Conservation (phyloP, 2,888 invertebrate genomes). For the Zhengitettix transpicula region DNA sequence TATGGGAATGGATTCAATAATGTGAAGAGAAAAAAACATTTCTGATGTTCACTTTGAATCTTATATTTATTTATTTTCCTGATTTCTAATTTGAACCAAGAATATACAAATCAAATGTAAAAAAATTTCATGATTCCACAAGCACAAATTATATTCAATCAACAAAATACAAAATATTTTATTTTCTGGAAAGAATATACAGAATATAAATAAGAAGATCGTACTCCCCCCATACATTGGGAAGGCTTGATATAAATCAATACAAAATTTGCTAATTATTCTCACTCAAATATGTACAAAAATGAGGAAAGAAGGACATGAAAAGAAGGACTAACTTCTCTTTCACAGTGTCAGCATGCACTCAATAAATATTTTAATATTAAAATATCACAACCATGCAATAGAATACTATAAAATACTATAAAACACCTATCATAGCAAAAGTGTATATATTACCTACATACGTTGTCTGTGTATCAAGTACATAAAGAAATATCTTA, state of each 20-base stretch:
- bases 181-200: constrained; percentile 14
- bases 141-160: constrained; percentile 26
- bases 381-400: constrained; percentile 13
- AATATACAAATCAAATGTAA: constrained; percentile 16
- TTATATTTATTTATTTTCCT: constrained; percentile 10
- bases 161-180: constrained; percentile 14
- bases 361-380: constrained; percentile 6
- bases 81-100: constrained; percentile 8
- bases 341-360: constrained; percentile 1
- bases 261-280: constrained; percentile 7
- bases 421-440: neutral
- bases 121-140: constrained; percentile 20
- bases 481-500: neutral
- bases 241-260: constrained; percentile 16
- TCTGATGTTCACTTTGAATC: too few species aligned
- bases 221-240: constrained; percentile 4
- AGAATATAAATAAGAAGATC: constrained; percentile 12
- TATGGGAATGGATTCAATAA: too few species aligned
- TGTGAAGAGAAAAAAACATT: too few species aligned
- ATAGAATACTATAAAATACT: constrained; percentile 10
- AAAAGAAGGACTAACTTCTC: neutral
- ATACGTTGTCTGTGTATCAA: neutral
- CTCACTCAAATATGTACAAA: constrained; percentile 10
- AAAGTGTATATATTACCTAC: neutral
- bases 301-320: constrained; percentile 14